Base-by-base conservation (phyloP, 2,113 vertebrate species). In the Carettochelys insculpta region DNA sequence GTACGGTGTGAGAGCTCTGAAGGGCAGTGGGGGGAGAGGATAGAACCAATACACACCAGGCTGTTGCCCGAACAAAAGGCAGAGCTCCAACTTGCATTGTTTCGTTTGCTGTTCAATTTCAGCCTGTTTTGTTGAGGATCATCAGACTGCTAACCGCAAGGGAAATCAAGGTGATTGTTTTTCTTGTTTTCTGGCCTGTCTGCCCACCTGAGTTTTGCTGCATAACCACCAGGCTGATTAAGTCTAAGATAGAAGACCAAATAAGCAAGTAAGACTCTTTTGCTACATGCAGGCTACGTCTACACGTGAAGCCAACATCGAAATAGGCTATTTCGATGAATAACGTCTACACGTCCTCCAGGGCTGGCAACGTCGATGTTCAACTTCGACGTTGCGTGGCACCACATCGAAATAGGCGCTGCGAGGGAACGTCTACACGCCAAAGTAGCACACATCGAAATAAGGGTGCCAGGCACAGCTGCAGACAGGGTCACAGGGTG, bases 221-320 rank as follows among this genome's bases (percentile, higher is more conserved):
- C 90, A 87, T 95, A 95, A 96, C 90, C 96, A 96, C 90, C 84
- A 94, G 95, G 94, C 89, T 97, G 96, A 97, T 97, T 97, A 96
- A 97, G 96, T 97, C 93, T 79, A 87, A 95, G 92, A 95, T 48
- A 95, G 95, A 95, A 95, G 96, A 95, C 94, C 90, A 97, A 96
- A 95, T 96, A 95, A 94, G 92, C 80, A 95, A 97, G 38, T 45
- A 77, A 65, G 92, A 92, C 80, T 96, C 89, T 95, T 95, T 96
- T 91, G 96, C 92, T 94, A 95, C 93, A 94, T 83, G 88, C 92
- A 50, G n/a, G n/a, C n/a, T n/a, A n/a, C n/a, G n/a, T n/a, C n/a
- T n/a, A n/a, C n/a, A n/a, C n/a, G n/a, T n/a, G n/a, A n/a, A n/a
- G n/a, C n/a, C n/a, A n/a, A n/a, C n/a, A n/a, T n/a, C n/a, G n/a